Base-by-base conservation (phyloP, 2,797 vertebrate genomes). In the Holocentrus rufus region DNA sequence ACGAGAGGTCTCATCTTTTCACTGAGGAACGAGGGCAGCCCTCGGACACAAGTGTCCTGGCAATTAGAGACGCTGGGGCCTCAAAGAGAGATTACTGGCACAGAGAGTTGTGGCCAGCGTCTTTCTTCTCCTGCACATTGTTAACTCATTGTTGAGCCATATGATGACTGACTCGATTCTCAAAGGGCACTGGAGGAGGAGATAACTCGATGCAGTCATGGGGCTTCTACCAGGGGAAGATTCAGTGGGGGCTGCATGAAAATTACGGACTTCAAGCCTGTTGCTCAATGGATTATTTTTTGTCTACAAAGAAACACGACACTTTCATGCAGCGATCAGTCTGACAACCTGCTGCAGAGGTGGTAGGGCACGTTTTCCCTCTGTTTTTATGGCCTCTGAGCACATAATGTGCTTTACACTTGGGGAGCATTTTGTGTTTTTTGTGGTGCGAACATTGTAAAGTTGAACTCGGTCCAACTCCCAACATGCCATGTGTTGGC, bases 1-100 rank as follows among this genome's bases (percentile, higher is more conserved):
- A 83, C 57, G 36, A 87, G 86, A 85, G 91, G 88, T 92, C 85
- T 87, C 91, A 88, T 93, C 90, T 87, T 87, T 92, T 92, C 85
- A 90, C 81, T 15, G 65, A 76, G 73, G 61, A 82, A 80, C 1
- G 83, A 85, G 86, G 86, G 86, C 74, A 20, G 79, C 85, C 74
- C 82, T 88, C 65, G 77, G 85, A 90, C 86, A 74, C 86, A 87
- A 91, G 89, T 89, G 92, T 93, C 91, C 87, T 69, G 88, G 70
- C 90, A 91, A 93, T 95, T 94, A 92, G 91, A 85, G 90, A 85
- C 83, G 80, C 83, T 23, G 60, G 72, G 67, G 74, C 73, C 82
- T 90, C 82, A 77, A 81, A 79, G 83, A 82, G 82, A 91, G 92
- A 92, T 93, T 91, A 93, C 87, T 83, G 81, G 77, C 75, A 56